Evolutionary conservation across 2,888 invertebrate genomes (phyloP), one percentile per base, ranked within the genome.

Genomic region (Platerodrilus igneus): DNA sequence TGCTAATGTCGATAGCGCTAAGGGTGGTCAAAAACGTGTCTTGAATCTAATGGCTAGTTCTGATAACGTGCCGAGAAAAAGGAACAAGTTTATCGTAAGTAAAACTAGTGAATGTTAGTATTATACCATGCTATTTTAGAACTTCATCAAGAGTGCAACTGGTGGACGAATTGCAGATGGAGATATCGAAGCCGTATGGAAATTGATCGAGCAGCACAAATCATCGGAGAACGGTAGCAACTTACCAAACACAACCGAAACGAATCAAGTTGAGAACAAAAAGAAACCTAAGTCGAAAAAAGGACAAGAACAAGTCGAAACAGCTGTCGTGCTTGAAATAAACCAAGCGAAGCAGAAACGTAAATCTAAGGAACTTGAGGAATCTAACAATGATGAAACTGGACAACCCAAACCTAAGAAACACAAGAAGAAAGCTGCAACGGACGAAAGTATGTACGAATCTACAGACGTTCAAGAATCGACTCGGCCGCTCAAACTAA

Each of bases 131-230:
- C n/a, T n/a, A n/a, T 62, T 60, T 20, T 31, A 69, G 52, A 87
- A 87, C 64, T 87, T 86, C 65, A 75, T 85, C 1, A 76, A 73
- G 56, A 85, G 76, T 69, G 75, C 60, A 13, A 54, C 74, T 59
- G 75, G 79, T 19, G 69, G 77, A 53, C 72, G 72, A 60, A 69
- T 79, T 20, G 75, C 76, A 51, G 63, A 66, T 29, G 63, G 67
- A 26, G 74, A 81, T 35, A 73, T 81, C 32, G 80, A 82, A 50
- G 76, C 77, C 38, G 79, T 83, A 2, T 87, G 87, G 80, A 74
- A 80, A 22, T 49, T 67, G 14, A 63, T 68, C 30, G 65, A 67
- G 50, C 63, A 61, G 46, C 51, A 66, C 42, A 19, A n/a, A n/a
- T n/a, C n/a, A n/a, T n/a, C 10, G 14, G 5, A 7, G 3, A 5